Evolutionary conservation across 2,888 invertebrate species (phyloP).

Genomic region (Brachypalpus laphriformis): DNA sequence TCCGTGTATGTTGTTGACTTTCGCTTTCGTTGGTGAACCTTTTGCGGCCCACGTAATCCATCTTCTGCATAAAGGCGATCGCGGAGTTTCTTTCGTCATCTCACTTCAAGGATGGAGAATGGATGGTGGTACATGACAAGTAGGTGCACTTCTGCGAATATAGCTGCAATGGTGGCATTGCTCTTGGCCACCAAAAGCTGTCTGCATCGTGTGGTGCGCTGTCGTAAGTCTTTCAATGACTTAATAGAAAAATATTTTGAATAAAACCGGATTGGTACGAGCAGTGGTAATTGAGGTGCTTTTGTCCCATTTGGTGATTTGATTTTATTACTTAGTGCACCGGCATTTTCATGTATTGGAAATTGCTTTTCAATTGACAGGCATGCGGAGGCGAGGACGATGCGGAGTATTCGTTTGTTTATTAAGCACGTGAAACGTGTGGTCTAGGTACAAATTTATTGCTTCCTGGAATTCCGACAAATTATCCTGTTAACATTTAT

Average conservation of each 20-base stretch:
- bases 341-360: constrained; percentile 14
- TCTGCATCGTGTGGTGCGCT: constrained; percentile 1
- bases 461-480: constrained; percentile 23
- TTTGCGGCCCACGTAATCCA: constrained; percentile 31
- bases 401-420: constrained; percentile 1
- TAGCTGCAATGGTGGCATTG: constrained; percentile 41
- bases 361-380: constrained; percentile 24
- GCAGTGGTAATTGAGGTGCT: background rate
- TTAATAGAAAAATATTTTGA: constrained; percentile 29
- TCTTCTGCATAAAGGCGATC: no score
- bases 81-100: constrained; percentile 15
- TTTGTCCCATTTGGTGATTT: constrained; percentile 4
- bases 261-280: background rate
- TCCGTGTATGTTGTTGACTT: constrained; percentile 12
- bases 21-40: constrained; percentile 45
- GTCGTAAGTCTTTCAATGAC: constrained; percentile 11
- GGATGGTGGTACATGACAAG: constrained; percentile 1
- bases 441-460: background rate
- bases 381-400: background rate
- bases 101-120: constrained; percentile 1
- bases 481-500: constrained; percentile 11
- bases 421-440: background rate
- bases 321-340: background rate
- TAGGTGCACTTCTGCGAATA: constrained; percentile 19
- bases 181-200: constrained; percentile 54